phyloP scores from a whole-genome alignment of 2,888 invertebrate genomes.

The Phoenoteleia sp. region DNA sequence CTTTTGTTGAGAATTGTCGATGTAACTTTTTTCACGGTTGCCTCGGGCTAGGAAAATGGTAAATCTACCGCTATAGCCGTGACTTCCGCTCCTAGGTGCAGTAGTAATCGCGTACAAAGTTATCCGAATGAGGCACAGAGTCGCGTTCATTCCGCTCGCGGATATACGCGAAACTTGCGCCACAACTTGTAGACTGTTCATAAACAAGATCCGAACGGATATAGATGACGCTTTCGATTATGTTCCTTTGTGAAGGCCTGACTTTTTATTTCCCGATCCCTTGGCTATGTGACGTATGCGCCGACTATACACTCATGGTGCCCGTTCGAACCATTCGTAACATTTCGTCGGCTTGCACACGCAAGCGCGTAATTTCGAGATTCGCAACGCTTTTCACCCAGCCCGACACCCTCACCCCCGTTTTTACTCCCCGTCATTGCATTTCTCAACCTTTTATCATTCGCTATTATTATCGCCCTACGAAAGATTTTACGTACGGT shows the following conservation, averaged over 20 bases:
- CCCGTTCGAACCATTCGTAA: conserved; percentile 20
- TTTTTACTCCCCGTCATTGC: conserved; percentile 21
- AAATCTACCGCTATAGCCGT: conserved; percentile 59
- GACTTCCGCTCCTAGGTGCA: conserved; percentile 55
- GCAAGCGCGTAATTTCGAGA: conserved; percentile 62
- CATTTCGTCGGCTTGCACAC: conserved; percentile 32
- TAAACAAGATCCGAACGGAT: conserved; percentile 49
- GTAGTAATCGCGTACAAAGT: conserved; percentile 64
- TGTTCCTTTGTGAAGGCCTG: conserved; percentile 47
- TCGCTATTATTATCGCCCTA: conserved; percentile 58
- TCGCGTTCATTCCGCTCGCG: conserved; percentile 38
- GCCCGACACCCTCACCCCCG: background rate
- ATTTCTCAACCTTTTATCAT: conserved; percentile 58
- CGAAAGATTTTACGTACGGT: conserved; percentile 58
- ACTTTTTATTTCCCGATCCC: conserved; percentile 56
- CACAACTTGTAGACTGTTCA: conserved; percentile 37
- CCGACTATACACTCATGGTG: conserved; percentile 22
- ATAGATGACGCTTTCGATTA: conserved; percentile 61
- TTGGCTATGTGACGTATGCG: conserved; percentile 35
- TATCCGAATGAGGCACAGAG: conserved; percentile 30
- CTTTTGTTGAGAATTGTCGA: conserved; percentile 61
- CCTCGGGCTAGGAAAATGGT: conserved; percentile 51
- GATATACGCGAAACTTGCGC: conserved; percentile 51
- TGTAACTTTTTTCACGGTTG: conserved; percentile 42
- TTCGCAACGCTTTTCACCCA: conserved; percentile 58